Evolutionary conservation across 2,888 invertebrate species (phyloP).

Genomic region (Cyrtodaria siliqua): DNA sequence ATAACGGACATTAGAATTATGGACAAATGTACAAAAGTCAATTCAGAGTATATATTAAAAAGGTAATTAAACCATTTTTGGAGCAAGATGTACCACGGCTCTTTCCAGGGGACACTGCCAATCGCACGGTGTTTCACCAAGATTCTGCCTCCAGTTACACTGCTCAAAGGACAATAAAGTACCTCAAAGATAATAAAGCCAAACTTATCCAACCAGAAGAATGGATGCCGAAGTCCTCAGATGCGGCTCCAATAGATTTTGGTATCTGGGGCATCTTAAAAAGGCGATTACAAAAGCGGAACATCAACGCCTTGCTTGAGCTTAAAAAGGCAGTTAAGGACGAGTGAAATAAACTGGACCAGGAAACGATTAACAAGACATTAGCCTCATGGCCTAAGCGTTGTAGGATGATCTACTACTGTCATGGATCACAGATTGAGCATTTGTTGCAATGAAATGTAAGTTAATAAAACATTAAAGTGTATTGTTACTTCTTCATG

Average conservation of each 20-base stretch:
- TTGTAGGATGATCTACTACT: too few relatives aligned
- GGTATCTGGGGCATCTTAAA: constrained; percentile 24
- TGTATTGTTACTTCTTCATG: too few relatives aligned
- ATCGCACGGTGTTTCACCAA: constrained; percentile 29
- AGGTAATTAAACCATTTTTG: background rate
- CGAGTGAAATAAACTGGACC: too few relatives aligned
- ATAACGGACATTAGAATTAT: constrained; percentile 8
- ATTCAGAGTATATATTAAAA: background rate
- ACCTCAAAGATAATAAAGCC: constrained; percentile 7
- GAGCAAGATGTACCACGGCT: constrained; percentile 1
- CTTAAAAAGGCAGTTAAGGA: too few relatives aligned
- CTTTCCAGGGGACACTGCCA: background rate
- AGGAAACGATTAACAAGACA: too few relatives aligned
- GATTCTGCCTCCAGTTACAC: constrained; percentile 25
- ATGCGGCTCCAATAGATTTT: constrained; percentile 32
- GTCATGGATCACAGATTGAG: too few relatives aligned
- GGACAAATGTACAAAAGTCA: constrained; percentile 2
- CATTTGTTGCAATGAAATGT: too few relatives aligned
- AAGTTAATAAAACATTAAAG: too few relatives aligned
- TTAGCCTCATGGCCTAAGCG: too few relatives aligned
- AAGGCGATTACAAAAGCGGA: background rate
- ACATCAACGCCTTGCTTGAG: constrained; percentile 4
- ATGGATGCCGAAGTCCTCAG: constrained; percentile 30
- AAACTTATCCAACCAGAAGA: constrained; percentile 11
- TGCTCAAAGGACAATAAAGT: constrained; percentile 13